Base-by-base conservation (phyloP, 2,113 vertebrate species). In the Lucifuga dentata region DNA sequence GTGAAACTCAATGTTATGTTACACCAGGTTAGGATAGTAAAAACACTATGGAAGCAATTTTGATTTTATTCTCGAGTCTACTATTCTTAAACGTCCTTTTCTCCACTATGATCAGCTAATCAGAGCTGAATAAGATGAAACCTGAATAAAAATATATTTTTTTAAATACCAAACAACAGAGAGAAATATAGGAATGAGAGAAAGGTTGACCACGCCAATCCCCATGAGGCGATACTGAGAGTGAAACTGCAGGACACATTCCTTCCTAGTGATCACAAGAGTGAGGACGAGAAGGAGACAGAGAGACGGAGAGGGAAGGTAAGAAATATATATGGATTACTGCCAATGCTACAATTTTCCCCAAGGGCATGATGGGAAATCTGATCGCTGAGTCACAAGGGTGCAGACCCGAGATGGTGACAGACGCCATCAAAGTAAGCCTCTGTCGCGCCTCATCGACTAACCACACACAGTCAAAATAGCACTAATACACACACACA, bases 401-500 rank as follows among this genome's bases (percentile, higher is more conserved):
- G 43, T 68, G 26, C n/a, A 50, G 59, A 57, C 45, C 53, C 33
- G 44, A 51, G 53, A 58, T 5, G 67, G 51, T 62, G 67, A 76
- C 59, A 76, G 59, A 55, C 20, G 65, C 16, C 16, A 5, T 64
- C 75, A 67, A 72, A 73, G 41, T 60, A 60, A 57, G 48, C 19
- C 53, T 58, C 23, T 5, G 23, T 50, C 26, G 23, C 53, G 63
- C 53, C 55, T 33, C 58, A 51, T 19, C 48, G 60, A 56, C 48
- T n/a, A 13, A 52, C 8, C 29, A n/a, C 45, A 17, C 17, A 49
- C 24, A 20, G 46, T 71, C 11, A 64, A 68, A 84, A 73, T 23
- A 67, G 57, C 45, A 62, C n/a, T n/a, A 41, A 21, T 33, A 36
- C 16, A 11, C 48, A 11, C 32, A 38, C 38, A 17, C 21, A 24